phyloP scores from a whole-genome alignment of 2,888 invertebrate species.

The Rhaphigaster nebulosa region DNA sequence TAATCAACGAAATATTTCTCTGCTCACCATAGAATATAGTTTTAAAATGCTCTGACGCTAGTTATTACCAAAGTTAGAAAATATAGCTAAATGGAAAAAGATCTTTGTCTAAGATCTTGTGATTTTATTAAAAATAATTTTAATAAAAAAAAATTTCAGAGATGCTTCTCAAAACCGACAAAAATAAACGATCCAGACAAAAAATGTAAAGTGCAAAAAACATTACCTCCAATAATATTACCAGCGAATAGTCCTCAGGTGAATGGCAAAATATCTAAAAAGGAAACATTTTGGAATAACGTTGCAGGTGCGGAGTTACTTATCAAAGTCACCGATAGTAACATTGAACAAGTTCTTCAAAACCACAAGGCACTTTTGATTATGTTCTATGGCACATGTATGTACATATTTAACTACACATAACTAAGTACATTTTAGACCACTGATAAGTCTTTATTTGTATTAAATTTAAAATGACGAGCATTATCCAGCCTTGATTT shows the following conservation, averaged over 20 bases:
- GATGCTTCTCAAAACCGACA: conserved; percentile 45
- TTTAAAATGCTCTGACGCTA: background rate
- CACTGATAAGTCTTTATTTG: background rate
- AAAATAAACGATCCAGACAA: conserved; percentile 15
- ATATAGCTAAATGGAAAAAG: background rate
- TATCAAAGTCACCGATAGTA: conserved; percentile 53
- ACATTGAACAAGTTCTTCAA: conserved; percentile 38
- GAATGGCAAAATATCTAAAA: background rate
- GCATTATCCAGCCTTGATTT: background rate
- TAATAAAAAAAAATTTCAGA: conserved; percentile 31
- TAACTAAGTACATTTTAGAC: background rate
- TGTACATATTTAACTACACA: background rate
- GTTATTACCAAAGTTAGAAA: background rate
- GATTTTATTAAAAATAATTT: background rate
- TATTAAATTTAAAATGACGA: background rate
- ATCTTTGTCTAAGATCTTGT: too few species aligned
- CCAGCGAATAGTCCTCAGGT: background rate
- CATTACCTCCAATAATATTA: conserved; percentile 25
- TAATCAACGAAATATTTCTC: too few species aligned
- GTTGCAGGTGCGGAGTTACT: conserved; percentile 50
- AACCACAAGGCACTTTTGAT: conserved; percentile 37
- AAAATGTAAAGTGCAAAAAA: background rate
- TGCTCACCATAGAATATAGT: too few species aligned
- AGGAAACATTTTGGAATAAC: conserved; percentile 44
- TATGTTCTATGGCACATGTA: conserved; percentile 54